Evolutionary conservation across 64 coral and sea anemone genomes (phyloP).

Genomic region (Montipora sp.): DNA sequence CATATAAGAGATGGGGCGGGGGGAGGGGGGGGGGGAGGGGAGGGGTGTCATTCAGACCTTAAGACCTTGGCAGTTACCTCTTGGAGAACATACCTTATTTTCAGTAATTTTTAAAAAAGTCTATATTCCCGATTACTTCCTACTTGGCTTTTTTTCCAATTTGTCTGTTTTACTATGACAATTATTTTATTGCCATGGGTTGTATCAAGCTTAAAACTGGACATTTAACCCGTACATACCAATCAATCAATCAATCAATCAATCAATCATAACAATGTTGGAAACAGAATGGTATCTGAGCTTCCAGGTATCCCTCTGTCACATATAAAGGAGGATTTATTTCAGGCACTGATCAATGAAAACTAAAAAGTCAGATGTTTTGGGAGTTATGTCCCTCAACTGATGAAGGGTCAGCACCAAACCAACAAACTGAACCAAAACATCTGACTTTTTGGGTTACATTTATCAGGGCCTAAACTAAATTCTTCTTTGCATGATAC

Average conservation of each 20-base stretch:
- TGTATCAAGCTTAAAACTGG: not conserved
- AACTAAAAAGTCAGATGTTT: slow-evolving; percentile 20
- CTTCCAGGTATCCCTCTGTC: slow-evolving; percentile 20
- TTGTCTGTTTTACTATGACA: not conserved
- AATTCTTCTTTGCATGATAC: slow-evolving; percentile 16
- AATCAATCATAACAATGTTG: slow-evolving; percentile 7
- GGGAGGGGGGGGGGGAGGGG: no score
- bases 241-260: not conserved
- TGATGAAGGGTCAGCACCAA: slow-evolving; percentile 8
- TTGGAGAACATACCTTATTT: not conserved
- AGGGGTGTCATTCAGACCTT: no score
- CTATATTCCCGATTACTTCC: not conserved
- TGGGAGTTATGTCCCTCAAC: slow-evolving; percentile 7
- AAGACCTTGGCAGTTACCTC: not conserved
- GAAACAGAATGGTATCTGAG: slow-evolving; percentile 15
- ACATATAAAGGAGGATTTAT: slow-evolving; percentile 10
- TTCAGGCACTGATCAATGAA: slow-evolving; percentile 8
- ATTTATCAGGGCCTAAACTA: slow-evolving; percentile 8
- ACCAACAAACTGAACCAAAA: slow-evolving; percentile 6
- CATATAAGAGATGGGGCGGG: not conserved
- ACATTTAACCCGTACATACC: not conserved
- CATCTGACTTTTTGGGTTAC: slow-evolving; percentile 6
- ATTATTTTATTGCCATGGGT: not conserved
- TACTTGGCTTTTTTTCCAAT: not conserved
- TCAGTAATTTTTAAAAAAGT: not conserved